These are phyloP conservation scores for Chrysemys picta DNA, from an alignment of 2,113 vertebrate species.

Conservation along the genomic window DNA sequence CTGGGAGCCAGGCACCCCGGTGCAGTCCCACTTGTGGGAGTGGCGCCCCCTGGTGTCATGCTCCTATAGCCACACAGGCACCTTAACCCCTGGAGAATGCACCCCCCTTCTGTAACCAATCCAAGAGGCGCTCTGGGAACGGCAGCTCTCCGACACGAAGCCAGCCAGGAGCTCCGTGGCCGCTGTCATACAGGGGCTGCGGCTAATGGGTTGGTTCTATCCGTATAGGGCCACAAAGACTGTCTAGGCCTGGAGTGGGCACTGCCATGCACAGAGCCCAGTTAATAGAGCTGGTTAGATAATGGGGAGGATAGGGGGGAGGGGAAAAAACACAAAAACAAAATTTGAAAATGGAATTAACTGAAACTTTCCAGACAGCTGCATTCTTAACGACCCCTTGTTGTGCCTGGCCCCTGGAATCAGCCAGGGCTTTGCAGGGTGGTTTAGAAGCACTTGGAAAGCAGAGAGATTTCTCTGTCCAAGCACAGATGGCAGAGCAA, in stretches of 20 bases:
- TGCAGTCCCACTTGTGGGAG: too few relatives aligned
- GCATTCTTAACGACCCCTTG: not conserved
- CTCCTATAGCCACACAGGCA: too few relatives aligned
- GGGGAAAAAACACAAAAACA: not conserved
- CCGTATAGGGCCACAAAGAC: not conserved
- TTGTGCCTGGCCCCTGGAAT: not conserved
- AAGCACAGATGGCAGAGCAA: not conserved
- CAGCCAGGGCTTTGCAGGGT: not conserved
- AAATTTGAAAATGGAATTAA: not conserved
- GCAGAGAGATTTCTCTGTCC: not conserved
- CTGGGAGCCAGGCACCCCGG: not conserved
- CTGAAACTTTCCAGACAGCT: not conserved
- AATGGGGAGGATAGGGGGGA: too few relatives aligned
- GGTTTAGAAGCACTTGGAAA: not conserved
- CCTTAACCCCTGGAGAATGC: not conserved
- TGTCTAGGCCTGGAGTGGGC: not conserved
- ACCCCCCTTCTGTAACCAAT: not conserved
- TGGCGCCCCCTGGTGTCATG: too few relatives aligned
- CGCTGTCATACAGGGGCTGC: not conserved
- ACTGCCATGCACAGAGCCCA: not conserved
- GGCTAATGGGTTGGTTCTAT: not conserved
- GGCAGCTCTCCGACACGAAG: not conserved
- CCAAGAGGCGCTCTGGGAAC: not conserved
- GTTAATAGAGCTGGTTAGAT: not conserved
- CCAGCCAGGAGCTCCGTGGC: not conserved